Percentiles rank a stretch among this genome's conserved stretches.
Evolutionary conservation across 2,888 invertebrate species (phyloP).

Genomic region (Drosophila ustulata): DNA sequence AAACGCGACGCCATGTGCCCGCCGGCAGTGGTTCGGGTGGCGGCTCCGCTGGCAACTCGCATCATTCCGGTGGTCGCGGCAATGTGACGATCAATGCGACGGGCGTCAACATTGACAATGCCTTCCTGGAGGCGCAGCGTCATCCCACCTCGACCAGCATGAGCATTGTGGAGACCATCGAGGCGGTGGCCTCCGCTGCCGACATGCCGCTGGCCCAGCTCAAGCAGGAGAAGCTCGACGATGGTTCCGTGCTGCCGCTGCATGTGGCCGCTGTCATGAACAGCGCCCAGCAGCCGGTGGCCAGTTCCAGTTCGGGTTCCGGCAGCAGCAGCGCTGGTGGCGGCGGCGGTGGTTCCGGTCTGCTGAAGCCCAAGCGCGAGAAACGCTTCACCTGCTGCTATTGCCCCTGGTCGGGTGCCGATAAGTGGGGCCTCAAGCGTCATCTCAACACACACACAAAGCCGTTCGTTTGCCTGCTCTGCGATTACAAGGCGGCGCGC

Average conservation of each 20-base stretch:
- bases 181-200: slow-evolving; percentile 84
- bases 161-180: slow-evolving; percentile 85
- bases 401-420: slow-evolving; percentile 96
- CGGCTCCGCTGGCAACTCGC: slow-evolving; percentile 83
- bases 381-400: slow-evolving; percentile 94
- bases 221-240: slow-evolving; percentile 84
- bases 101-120: slow-evolving; percentile 82
- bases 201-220: slow-evolving; percentile 82
- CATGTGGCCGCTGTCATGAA: slow-evolving; percentile 62
- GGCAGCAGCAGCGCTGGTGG: slow-evolving; percentile 55
- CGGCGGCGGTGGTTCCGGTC: slow-evolving; percentile 56
- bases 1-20: slow-evolving; percentile 88
- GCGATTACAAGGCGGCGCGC: slow-evolving; percentile 97
- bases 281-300: slow-evolving; percentile 67
- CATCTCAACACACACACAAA: slow-evolving; percentile 97
- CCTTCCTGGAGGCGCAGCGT: slow-evolving; percentile 83
- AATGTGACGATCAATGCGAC: slow-evolving; percentile 83
- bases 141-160: slow-evolving; percentile 84
- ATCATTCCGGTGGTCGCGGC: slow-evolving; percentile 86
- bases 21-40: slow-evolving; percentile 75
- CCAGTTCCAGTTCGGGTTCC: slow-evolving; percentile 72
- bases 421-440: slow-evolving; percentile 96
- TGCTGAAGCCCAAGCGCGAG: slow-evolving; percentile 86
- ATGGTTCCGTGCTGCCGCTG: slow-evolving; percentile 68
- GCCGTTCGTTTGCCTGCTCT: slow-evolving; percentile 95